A percentile compares a stretch with the other conserved stretches of the same genome.
phyloP scores from a whole-genome alignment of 1,140 invertebrate genomes.

The Holcopasites calliopsidis region DNA sequence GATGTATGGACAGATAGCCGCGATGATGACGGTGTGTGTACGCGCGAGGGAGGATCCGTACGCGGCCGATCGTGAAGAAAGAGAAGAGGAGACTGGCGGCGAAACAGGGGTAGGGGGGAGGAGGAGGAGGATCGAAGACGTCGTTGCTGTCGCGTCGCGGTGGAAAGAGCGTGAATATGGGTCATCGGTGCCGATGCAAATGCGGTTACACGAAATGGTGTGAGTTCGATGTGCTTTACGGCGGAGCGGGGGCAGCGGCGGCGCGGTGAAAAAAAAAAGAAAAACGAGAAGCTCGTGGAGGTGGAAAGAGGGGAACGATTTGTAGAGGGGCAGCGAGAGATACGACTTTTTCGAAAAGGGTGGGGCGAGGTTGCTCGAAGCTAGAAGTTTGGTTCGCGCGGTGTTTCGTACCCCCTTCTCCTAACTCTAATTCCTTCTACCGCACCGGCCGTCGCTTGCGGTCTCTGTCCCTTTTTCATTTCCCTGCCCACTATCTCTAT shows the following conservation, averaged over 20 bases:
- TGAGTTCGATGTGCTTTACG: conserved; percentile 42
- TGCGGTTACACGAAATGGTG: conserved; percentile 65
- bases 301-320: conserved; percentile 22
- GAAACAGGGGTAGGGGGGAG: neutral
- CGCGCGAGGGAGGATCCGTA: conserved; percentile 27
- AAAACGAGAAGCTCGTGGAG: conserved; percentile 28
- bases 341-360: conserved; percentile 52
- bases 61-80: conserved; percentile 2
- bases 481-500: neutral
- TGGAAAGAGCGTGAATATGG: conserved; percentile 71
- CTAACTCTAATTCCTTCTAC: conserved; percentile 3
- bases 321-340: conserved; percentile 9
- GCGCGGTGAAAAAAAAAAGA: conserved; percentile 35
- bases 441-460: neutral
- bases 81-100: neutral
- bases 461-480: neutral
- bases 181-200: conserved; percentile 76
- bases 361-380: conserved; percentile 58
- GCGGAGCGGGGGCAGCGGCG: conserved; percentile 26
- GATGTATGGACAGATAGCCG: neutral
- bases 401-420: conserved; percentile 9
- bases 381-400: conserved; percentile 59
- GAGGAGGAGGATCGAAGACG: conserved; percentile 32
- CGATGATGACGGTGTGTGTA: neutral
- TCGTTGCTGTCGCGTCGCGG: conserved; percentile 35